A percentile compares a stretch with the other conserved stretches of the same genome.
phyloP scores from a whole-genome alignment of 2,888 invertebrate genomes.

The Slavum lentiscoides region DNA sequence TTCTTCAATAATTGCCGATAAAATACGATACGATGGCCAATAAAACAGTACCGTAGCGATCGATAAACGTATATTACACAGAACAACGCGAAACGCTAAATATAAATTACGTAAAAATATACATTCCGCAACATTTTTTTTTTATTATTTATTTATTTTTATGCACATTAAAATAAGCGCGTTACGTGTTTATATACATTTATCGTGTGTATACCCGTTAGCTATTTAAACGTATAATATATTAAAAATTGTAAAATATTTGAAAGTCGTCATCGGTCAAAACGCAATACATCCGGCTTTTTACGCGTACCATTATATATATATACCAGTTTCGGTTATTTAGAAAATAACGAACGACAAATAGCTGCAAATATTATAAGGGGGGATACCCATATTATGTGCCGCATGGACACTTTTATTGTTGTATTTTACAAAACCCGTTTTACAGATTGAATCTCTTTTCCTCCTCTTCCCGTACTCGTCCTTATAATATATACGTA shows the following conservation, averaged over 20 bases:
- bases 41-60: too few relatives aligned
- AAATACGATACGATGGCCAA: too few relatives aligned
- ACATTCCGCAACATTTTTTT: too few relatives aligned
- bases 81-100: too few relatives aligned
- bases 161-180: too few relatives aligned
- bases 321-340: not conserved
- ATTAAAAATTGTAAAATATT: constrained; percentile 13
- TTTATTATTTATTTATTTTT: too few relatives aligned
- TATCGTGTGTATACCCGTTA: not conserved
- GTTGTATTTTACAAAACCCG: constrained; percentile 24
- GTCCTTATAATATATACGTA: not conserved
- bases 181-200: too few relatives aligned
- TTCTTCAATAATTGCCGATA: too few relatives aligned
- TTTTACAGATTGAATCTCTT: constrained; percentile 18
- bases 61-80: too few relatives aligned
- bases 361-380: not conserved
- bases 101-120: too few relatives aligned
- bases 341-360: constrained; percentile 9
- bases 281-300: constrained; percentile 1
- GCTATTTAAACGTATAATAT: not conserved
- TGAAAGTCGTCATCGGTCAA: constrained; percentile 31
- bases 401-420: constrained; percentile 8
- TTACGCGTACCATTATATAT: not conserved
- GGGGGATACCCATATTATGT: not conserved
- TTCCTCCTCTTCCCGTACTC: not conserved